Evolutionary conservation across 2,888 invertebrate species (phyloP), one percentile per base, ranked within the genome.

Genomic region (Patella ulyssiponensis): DNA sequence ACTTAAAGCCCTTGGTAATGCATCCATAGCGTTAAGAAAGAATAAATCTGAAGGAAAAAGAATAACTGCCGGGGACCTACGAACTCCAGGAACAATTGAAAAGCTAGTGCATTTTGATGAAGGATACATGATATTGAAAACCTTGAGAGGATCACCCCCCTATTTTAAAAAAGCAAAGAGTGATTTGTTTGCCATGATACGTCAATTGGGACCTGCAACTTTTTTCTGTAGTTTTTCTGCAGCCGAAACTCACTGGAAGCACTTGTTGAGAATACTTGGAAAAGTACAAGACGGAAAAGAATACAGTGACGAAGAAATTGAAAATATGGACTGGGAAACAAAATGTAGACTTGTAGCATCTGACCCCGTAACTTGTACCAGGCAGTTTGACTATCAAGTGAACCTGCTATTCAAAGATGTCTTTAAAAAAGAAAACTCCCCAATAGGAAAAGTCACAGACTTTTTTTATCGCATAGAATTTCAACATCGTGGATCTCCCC

Each of bases 401-500:
- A 64, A 82, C 71, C 53, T 58, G 56, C 79, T 86, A 56, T 71
- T 84, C 17, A 80, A 78, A 14, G 77, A 58, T 3, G 7, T 71
- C 27, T 69, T 82, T 23, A 20, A 78, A 27, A 64, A 51, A 23
- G 69, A 58, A 58, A 27, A 80, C 0, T 79, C 80, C 33, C 83
- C 84, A 44, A 69, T 84, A 44, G 83, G 84, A 23, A 70, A 81
- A 56, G 74, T 83, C 7, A 27, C 52, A 12, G 84, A 86, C 71
- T 84, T 80, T 71, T 82, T 81, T 70, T 84, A 80, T 75, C 76
- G 83, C 33, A 81, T 84, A 15, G 85, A 84, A 54, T 84, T 83
- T 75, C 84, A 86, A 71, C 81, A 82, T n/a, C 75, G 85, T 7
- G 86, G 86, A 4, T 83, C 82, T 15, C 85, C 86, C 11, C 84